Evolutionary conservation across 2,888 invertebrate genomes (phyloP), one percentile per base, ranked within the genome.

Genomic region (Agonum fuliginosum): DNA sequence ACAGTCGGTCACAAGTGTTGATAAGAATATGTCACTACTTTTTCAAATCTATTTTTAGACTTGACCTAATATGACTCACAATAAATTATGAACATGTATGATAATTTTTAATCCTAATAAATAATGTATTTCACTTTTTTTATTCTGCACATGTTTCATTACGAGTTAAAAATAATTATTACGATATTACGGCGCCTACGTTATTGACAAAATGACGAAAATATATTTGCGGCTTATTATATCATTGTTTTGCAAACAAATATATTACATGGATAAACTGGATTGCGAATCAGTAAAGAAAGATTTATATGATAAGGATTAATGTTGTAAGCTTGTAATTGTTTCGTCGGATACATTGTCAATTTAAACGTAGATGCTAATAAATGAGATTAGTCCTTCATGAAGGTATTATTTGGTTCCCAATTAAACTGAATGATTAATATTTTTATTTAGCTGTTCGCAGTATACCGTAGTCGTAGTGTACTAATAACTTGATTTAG

Each of bases 151-250:
- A 54, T 62, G 58, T 22, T 24, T 27, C 8, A 22, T 0, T 34
- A 19, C 17, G 22, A 20, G 24, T 10, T n/a, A 54, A 54, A 17
- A 17, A 30, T 30, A 62, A 62, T 62, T 62, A 62, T 62, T 62
- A 62, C 58, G 58, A 30, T 62, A 34, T 17, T 6, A 34, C 3
- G 58, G 58, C 58, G 58, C 58, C 58, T 62, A 62, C 58, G 34
- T 62, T 62, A 62, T 62, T 62, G 62, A 62, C 67, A 67, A 67
- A 62, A 37, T 67, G 67, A 67, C 67, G 67, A 41, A 37, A 41
- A 41, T 41, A 20, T 67, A 67, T 67, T 67, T 67, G 12, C 5
- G 67, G 37, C 20, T 41, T 37, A 65, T 67, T 67, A 67, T 41
- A 67, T 67, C 67, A 67, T 41, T 14, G 14, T 17, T 6, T 46